Base-by-base conservation (phyloP, 1,140 invertebrate genomes). In the Plectus sambesii region DNA sequence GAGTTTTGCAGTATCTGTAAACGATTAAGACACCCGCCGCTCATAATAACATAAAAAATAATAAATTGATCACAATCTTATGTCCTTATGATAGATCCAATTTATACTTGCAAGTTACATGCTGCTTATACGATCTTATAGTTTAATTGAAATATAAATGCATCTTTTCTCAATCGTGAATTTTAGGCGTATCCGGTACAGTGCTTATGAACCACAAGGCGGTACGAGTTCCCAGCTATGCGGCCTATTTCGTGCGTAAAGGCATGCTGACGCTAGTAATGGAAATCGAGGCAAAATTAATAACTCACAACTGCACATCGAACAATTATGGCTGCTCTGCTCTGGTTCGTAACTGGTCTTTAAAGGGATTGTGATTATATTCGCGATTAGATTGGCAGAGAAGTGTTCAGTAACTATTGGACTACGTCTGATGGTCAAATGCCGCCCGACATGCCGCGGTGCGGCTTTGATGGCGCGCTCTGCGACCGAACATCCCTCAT, bases 201-300 rank as follows among this genome's bases (percentile, higher is more conserved):
- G 64, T 67, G 12, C 29, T 67, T 12, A 67, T 67, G 47, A 67
- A 67, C 42, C 63, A 64, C 37, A 69, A 69, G 22, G 64, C 52
- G 6, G 59, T 69, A n/a, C 35, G 64, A 12, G 66, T 69, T n/a
- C 64, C 64, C 8, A 67, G 60, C n/a, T 67, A 67, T 56, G 60
- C 62, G 15, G 60, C 60, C 24, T 69, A 67, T 43, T 47, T 60
- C 38, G 44, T 61, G 9, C 49, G 45, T n/a, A 66, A 66, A 37
- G 61, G 63, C 19, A 64, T 63, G 5, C 52, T 67, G 45, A 48
- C 53, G 37, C 68, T 67, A 30, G 66, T 67, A 5, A 63, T 67
- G 1, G 64, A 67, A 46, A 38, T 67, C 22, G 61, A 56, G 30
- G 64, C 64, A 2, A 50, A 57, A 39, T n/a, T 6, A 9, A 17